Percentiles rank a stretch among this genome's conserved stretches.
These are phyloP conservation scores for Myzus persicae DNA, from an alignment of 1,140 invertebrate genomes.

Conservation along the genomic window DNA sequence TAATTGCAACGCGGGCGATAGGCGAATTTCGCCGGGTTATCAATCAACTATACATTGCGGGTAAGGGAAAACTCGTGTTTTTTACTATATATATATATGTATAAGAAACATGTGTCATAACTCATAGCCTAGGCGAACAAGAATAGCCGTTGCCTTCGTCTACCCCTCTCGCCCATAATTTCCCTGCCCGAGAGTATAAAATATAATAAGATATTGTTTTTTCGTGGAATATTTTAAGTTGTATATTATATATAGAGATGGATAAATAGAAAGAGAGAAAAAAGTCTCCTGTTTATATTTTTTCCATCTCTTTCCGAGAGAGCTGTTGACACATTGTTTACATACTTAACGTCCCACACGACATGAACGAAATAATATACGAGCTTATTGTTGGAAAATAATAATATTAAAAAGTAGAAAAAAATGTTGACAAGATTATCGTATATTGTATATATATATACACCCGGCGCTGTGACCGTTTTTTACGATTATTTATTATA, in stretches of 20 bases:
- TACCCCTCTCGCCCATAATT: background rate
- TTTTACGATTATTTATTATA: conserved; percentile 50
- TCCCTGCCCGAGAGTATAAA: background rate
- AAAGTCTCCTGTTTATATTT: background rate
- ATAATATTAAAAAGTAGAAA: conserved; percentile 46
- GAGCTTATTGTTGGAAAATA: conserved; percentile 56
- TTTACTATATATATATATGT: background rate
- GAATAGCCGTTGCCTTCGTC: background rate
- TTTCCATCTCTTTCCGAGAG: background rate
- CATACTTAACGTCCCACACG: conserved; percentile 52
- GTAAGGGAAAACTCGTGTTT: conserved; percentile 48
- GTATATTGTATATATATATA: background rate
- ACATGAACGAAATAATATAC: conserved; percentile 52
- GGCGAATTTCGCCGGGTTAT: conserved; percentile 4
- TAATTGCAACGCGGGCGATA: background rate
- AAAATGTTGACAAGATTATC: conserved; percentile 56
- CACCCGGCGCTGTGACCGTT: background rate
- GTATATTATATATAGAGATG: background rate
- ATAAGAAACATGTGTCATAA: conserved; percentile 9
- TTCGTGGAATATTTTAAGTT: background rate
- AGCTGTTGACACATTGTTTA: conserved; percentile 56
- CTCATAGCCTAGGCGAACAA: background rate
- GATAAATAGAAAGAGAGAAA: background rate
- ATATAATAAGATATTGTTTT: background rate
- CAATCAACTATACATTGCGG: background rate